Conservation (phyloP, 2,888 invertebrate species). For the Nomada goodeniana region DNA sequence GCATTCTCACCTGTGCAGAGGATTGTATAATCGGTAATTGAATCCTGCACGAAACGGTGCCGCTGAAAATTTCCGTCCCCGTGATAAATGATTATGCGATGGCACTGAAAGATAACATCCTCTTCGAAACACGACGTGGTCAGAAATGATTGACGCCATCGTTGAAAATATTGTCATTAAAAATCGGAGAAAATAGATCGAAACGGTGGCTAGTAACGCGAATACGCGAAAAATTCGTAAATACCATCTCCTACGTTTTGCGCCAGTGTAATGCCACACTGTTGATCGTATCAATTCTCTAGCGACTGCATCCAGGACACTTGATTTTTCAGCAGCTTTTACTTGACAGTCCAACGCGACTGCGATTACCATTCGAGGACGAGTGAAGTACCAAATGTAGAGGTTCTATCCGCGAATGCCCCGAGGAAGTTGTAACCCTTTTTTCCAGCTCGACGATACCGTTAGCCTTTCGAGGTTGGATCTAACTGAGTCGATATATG, state of each 20-base stretch:
- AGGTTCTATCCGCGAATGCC: not conserved
- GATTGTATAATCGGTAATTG: too few relatives aligned
- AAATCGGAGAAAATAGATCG: not conserved
- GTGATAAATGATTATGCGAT: not conserved
- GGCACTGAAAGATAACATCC: too few relatives aligned
- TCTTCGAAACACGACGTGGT: not conserved
- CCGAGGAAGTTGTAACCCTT: constrained; percentile 29
- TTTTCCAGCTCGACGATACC: constrained; percentile 20
- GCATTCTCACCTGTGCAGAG: too few relatives aligned
- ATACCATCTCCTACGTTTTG: not conserved
- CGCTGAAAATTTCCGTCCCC: not conserved
- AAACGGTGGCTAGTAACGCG: not conserved
- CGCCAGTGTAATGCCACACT: constrained; percentile 1
- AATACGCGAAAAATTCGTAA: too few relatives aligned
- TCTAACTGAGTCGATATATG: not conserved
- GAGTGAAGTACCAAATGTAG: constrained; percentile 4
- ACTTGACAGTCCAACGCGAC: constrained; percentile 7
- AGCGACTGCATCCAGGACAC: not conserved
- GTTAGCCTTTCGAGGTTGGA: not conserved
- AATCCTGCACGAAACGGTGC: too few relatives aligned
- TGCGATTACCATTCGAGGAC: not conserved
- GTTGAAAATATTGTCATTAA: not conserved
- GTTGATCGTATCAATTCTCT: constrained; percentile 40
- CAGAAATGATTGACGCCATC: not conserved
- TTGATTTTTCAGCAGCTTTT: constrained; percentile 6